phyloP scores from a whole-genome alignment of 2,797 vertebrate genomes.

The Onychomys arenicola region DNA sequence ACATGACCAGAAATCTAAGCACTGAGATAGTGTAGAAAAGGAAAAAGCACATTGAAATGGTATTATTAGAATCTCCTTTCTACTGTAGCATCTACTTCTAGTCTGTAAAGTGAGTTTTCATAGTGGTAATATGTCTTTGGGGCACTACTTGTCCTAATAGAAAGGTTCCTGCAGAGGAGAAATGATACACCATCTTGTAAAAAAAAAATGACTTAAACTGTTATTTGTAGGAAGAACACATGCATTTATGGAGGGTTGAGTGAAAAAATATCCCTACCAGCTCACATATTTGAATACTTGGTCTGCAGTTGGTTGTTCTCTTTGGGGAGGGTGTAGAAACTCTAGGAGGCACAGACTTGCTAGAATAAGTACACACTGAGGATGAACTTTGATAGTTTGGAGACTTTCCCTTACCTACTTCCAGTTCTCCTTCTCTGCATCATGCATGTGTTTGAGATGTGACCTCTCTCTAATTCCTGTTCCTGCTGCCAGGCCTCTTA shows the following conservation, averaged over 20 bases:
- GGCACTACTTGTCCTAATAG: neutral
- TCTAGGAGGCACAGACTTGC: neutral
- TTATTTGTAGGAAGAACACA: neutral
- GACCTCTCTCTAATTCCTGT: neutral
- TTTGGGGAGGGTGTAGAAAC: neutral
- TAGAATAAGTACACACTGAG: neutral
- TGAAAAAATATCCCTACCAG: neutral
- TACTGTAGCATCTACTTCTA: neutral
- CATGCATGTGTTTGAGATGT: neutral
- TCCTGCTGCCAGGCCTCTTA: neutral
- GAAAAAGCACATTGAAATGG: neutral
- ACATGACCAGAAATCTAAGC: neutral
- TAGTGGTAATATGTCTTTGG: neutral
- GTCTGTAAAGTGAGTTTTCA: neutral
- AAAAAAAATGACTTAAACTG: neutral
- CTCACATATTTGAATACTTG: neutral
- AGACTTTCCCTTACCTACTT: neutral
- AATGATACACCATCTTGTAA: neutral
- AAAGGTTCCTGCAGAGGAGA: neutral
- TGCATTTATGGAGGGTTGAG: neutral
- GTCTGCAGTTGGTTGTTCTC: neutral
- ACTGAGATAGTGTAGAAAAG: neutral
- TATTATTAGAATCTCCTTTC: slow-evolving; percentile 15
- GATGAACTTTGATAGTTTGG: neutral
- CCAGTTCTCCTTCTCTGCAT: neutral